Conservation (phyloP, 53 echinoderm and acorn worm species). For the Arbacia lixula region DNA sequence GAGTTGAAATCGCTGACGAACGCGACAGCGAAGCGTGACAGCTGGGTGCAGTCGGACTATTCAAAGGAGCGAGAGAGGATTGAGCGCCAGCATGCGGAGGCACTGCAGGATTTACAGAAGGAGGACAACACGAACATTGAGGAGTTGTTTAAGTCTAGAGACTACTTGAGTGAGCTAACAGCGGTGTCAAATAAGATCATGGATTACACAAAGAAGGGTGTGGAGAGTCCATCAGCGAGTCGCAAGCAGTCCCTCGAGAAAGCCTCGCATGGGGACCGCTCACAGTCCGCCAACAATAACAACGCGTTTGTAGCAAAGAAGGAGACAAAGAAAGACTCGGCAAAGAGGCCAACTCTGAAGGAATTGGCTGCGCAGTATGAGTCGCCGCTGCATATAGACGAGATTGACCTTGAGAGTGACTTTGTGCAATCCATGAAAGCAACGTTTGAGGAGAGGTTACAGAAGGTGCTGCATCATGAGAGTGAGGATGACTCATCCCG, state of each 20-base stretch:
- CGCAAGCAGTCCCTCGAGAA: slow-evolving; percentile 26
- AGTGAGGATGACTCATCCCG: slow-evolving; percentile 67
- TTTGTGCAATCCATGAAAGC: slow-evolving; percentile 94
- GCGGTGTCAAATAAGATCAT: slow-evolving; percentile 81
- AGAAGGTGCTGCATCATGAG: slow-evolving; percentile 77
- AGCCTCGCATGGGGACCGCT: slow-evolving; percentile 19
- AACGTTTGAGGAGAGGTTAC: slow-evolving; percentile 84
- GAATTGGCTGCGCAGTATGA: background rate
- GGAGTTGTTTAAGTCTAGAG: slow-evolving; percentile 78
- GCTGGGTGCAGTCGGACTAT: slow-evolving; percentile 80
- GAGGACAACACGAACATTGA: slow-evolving; percentile 91
- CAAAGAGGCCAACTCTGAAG: background rate
- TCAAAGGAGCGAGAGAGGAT: slow-evolving; percentile 81
- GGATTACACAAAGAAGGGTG: slow-evolving; percentile 53
- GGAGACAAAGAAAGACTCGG: slow-evolving; percentile 5
- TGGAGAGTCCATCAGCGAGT: slow-evolving; percentile 32
- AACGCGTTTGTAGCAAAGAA: slow-evolving; percentile 60
- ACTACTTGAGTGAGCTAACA: slow-evolving; percentile 78
- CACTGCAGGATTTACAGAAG: slow-evolving; percentile 83
- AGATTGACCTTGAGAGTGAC: slow-evolving; percentile 87
- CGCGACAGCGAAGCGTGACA: slow-evolving; percentile 60
- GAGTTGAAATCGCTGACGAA: slow-evolving; percentile 59
- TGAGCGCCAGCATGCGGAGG: slow-evolving; percentile 80
- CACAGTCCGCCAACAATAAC: slow-evolving; percentile 90
- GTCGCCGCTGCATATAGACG: slow-evolving; percentile 50